These are phyloP conservation scores for Drosophila glabriapex DNA, from an alignment of 2,888 invertebrate species.

Conservation along the genomic window DNA sequence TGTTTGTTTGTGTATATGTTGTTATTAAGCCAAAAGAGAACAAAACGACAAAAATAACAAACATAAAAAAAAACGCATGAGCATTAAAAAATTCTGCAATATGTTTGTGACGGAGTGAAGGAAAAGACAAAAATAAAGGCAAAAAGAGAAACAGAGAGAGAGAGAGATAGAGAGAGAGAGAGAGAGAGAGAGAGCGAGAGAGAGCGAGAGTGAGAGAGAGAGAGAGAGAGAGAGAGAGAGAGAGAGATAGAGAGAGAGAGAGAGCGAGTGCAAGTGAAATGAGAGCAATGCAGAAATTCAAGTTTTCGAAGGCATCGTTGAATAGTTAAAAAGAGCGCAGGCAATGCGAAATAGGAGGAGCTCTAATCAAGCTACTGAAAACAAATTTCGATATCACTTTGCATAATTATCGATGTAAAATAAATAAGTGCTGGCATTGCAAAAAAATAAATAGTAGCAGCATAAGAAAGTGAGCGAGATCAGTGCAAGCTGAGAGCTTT, in stretches of 20 bases:
- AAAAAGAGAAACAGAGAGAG: neutral
- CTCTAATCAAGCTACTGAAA: neutral
- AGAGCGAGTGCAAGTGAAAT: neutral
- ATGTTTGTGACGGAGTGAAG: slow-evolving; percentile 15
- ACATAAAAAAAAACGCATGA: slow-evolving; percentile 38
- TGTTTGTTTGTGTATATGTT: slow-evolving; percentile 15
- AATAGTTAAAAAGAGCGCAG: neutral
- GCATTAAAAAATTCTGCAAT: slow-evolving; percentile 22
- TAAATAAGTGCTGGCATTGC: neutral
- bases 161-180: slow-evolving; percentile 3
- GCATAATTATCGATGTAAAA: neutral
- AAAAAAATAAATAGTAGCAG: no score
- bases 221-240: neutral
- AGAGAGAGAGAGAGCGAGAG: neutral
- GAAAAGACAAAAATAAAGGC: neutral
- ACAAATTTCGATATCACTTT: neutral
- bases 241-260: slow-evolving; percentile 5
- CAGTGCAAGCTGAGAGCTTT: neutral
- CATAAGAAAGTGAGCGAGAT: neutral
- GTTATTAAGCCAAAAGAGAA: slow-evolving; percentile 31
- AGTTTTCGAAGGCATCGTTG: slow-evolving; percentile 1
- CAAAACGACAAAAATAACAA: slow-evolving; percentile 42
- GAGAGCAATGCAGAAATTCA: neutral
- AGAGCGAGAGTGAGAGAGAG: slow-evolving; percentile 5
- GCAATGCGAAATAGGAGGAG: neutral